These are phyloP conservation scores for Odontocerum albicorne DNA, from an alignment of 2,888 invertebrate species.

Conservation along the genomic window DNA sequence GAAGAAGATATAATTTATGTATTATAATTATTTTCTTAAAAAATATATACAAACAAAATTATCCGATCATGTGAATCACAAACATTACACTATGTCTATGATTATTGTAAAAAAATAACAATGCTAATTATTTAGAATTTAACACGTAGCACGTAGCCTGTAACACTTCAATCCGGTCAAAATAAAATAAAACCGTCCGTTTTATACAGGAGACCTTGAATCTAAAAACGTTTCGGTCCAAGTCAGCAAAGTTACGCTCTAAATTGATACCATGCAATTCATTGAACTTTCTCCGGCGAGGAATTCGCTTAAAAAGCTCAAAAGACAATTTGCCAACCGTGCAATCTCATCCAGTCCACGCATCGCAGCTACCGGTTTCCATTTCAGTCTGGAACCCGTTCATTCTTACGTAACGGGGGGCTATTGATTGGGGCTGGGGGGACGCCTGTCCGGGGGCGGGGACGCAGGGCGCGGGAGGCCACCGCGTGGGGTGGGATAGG, in stretches of 20 bases:
- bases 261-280: constrained; percentile 9
- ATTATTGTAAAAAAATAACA: too few relatives aligned
- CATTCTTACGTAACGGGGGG: constrained; percentile 32
- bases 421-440: constrained; percentile 29
- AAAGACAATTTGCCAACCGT: constrained; percentile 20
- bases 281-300: constrained; percentile 13
- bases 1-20: too few relatives aligned
- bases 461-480: constrained; percentile 4
- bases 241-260: constrained; percentile 5
- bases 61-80: too few relatives aligned
- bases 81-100: too few relatives aligned
- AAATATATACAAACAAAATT: too few relatives aligned
- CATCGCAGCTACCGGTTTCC: constrained; percentile 21
- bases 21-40: too few relatives aligned
- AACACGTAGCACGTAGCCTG: not conserved
- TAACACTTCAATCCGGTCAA: not conserved
- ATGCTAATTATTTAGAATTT: too few relatives aligned
- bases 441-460: constrained; percentile 13
- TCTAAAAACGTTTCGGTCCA: not conserved
- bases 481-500: constrained; percentile 24
- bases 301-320: constrained; percentile 22
- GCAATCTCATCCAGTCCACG: constrained; percentile 11
- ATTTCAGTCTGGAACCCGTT: constrained; percentile 30
- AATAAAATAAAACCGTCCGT: not conserved
- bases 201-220: constrained; percentile 1